These are phyloP conservation scores for Heliconius charithonia DNA, from an alignment of 2,888 invertebrate species.

Conservation along the genomic window DNA sequence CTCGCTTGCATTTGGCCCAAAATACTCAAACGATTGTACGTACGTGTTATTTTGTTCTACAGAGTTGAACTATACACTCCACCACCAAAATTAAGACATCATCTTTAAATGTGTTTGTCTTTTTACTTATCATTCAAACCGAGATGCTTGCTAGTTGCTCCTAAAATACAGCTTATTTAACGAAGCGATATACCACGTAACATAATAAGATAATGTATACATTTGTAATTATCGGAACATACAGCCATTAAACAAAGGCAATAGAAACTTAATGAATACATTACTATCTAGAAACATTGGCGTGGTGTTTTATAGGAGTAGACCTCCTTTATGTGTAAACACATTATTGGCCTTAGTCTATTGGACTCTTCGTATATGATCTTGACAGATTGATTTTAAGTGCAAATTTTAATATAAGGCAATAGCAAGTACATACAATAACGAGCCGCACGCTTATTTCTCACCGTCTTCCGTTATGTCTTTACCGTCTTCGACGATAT, in stretches of 20 bases:
- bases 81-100: conserved; percentile 49
- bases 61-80: conserved; percentile 59
- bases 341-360: conserved; percentile 42
- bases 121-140: conserved; percentile 74
- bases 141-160: conserved; percentile 53
- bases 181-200: conserved; percentile 60
- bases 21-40: conserved; percentile 58
- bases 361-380: conserved; percentile 44
- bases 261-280: conserved; percentile 46
- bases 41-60: conserved; percentile 73
- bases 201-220: conserved; percentile 70
- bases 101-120: conserved; percentile 70
- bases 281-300: conserved; percentile 37
- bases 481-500: too few relatives aligned
- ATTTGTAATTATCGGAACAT: conserved; percentile 62
- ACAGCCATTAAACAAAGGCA: conserved; percentile 55
- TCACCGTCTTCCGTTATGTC: too few relatives aligned
- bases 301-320: conserved; percentile 22
- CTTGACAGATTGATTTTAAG: conserved; percentile 44
- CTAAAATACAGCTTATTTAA: conserved; percentile 66
- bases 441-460: conserved; percentile 59
- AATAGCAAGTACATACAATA: conserved; percentile 21
- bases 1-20: conserved; percentile 82
- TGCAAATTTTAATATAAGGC: conserved; percentile 51
- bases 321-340: too few relatives aligned